Evolutionary conservation across 1,140 invertebrate species (phyloP).

Genomic region (Brachystomella parvula): DNA sequence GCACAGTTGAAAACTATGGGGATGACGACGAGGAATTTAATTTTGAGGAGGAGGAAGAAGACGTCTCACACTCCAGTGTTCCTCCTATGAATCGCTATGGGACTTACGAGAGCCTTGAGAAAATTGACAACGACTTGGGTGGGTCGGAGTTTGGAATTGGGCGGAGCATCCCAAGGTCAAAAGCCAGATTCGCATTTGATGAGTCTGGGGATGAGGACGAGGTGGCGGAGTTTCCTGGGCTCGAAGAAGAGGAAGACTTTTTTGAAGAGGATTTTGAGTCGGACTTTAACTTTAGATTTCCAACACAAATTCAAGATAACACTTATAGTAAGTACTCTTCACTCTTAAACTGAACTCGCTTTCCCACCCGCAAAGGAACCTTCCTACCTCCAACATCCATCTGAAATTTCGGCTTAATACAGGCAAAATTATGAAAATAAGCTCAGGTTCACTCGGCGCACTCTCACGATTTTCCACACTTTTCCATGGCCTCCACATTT

Average conservation of each 20-base stretch:
- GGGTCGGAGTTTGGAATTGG: slow-evolving; percentile 16
- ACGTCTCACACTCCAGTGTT: slow-evolving; percentile 30
- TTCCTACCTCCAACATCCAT: too few relatives aligned
- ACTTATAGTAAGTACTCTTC: slow-evolving; percentile 38
- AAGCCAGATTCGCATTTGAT: slow-evolving; percentile 35
- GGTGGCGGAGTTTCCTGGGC: slow-evolving; percentile 8
- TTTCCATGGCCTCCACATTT: too few relatives aligned
- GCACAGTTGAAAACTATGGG: slow-evolving; percentile 31
- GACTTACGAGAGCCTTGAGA: slow-evolving; percentile 37
- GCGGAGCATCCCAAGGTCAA: slow-evolving; percentile 21
- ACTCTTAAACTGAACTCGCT: too few relatives aligned
- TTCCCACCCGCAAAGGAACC: too few relatives aligned
- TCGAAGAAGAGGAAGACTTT: slow-evolving; percentile 29
- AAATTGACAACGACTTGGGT: slow-evolving; percentile 31
- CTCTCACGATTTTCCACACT: too few relatives aligned
- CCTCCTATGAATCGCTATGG: slow-evolving; percentile 37
- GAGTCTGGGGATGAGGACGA: slow-evolving; percentile 34
- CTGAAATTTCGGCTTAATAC: too few relatives aligned
- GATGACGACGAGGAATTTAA: slow-evolving; percentile 34
- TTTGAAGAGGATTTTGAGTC: slow-evolving; percentile 37
- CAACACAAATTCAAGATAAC: slow-evolving; percentile 36
- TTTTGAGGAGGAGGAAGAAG: slow-evolving; percentile 34
- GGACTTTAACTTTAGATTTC: slow-evolving; percentile 37
- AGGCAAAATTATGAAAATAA: too few relatives aligned
- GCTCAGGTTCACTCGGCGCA: too few relatives aligned